Conservation (phyloP, 92 coral and sea anemone species). For the Siderastrea siderea region DNA sequence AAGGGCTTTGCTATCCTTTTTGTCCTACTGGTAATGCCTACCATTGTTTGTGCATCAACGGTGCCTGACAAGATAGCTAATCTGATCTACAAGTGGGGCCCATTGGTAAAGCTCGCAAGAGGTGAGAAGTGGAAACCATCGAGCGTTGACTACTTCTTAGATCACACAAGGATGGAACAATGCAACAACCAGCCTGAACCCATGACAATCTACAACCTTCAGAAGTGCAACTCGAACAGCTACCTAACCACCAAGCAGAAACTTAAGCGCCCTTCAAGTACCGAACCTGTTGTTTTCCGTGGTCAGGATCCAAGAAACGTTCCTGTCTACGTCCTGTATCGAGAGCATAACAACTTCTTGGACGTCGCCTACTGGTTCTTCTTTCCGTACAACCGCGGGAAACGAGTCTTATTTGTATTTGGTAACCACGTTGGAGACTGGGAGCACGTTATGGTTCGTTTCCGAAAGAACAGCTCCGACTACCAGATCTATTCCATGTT, state of each 20-base stretch:
- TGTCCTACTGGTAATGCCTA: no score
- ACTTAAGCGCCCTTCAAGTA: not conserved
- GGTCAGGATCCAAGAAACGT: conserved; percentile 24
- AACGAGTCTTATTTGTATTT: conserved; percentile 40
- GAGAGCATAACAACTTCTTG: not conserved
- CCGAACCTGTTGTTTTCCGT: conserved; percentile 21
- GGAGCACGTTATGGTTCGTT: no score
- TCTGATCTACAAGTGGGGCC: no score
- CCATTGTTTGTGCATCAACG: no score
- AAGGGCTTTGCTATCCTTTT: no score
- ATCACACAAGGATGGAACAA: not conserved
- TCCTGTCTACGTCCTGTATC: conserved; percentile 38
- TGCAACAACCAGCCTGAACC: not conserved
- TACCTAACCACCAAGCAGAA: not conserved
- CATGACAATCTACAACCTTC: no score
- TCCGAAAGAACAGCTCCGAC: no score
- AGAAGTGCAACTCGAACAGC: not conserved
- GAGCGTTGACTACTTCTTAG: not conserved
- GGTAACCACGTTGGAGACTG: conserved; percentile 6
- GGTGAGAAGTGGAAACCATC: not conserved
- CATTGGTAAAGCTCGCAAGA: not conserved
- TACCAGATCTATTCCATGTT: no score
- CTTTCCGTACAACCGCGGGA: conserved; percentile 72
- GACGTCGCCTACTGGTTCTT: conserved; percentile 65
- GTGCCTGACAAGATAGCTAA: no score